Conservation (phyloP, 2,797 vertebrate genomes). For the Heteromormyrus szaboi region DNA sequence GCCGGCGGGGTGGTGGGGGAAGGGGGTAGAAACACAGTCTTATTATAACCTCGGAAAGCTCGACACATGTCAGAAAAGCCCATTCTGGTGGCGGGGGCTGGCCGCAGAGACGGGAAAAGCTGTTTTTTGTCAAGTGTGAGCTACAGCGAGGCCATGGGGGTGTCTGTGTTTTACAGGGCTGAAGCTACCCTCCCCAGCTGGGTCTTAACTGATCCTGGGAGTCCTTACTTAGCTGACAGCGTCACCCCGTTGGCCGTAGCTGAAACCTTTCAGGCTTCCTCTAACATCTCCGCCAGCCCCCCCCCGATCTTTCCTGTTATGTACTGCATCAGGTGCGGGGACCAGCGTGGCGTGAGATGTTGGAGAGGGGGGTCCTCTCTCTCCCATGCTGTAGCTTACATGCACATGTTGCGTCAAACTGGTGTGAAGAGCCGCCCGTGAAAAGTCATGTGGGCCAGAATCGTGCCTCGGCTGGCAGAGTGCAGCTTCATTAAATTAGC, state of each 20-base stretch:
- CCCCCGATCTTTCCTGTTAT: neutral
- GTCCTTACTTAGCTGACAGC: neutral
- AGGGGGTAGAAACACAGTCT: conserved; percentile 77
- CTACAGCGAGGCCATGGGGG: conserved; percentile 27
- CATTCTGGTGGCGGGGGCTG: conserved; percentile 27
- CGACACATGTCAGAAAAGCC: conserved; percentile 61
- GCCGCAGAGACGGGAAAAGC: conserved; percentile 26
- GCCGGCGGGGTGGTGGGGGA: conserved; percentile 44
- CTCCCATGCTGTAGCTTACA: neutral
- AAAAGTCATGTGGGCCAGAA: neutral
- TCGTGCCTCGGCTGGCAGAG: neutral
- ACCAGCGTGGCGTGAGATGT: neutral
- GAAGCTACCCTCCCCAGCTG: neutral
- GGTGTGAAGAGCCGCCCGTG: neutral
- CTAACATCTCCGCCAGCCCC: neutral
- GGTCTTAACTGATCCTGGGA: neutral
- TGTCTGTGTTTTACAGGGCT: neutral
- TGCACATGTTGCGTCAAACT: neutral
- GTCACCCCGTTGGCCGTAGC: neutral
- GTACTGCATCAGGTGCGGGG: neutral
- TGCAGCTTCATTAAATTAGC: conserved; percentile 21
- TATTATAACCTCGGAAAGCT: conserved; percentile 80
- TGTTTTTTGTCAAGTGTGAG: conserved; percentile 40
- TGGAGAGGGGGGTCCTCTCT: neutral
- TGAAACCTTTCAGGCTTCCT: neutral